Evolutionary conservation across 1,140 invertebrate species (phyloP).

Genomic region (Zaprionus ornatus): DNA sequence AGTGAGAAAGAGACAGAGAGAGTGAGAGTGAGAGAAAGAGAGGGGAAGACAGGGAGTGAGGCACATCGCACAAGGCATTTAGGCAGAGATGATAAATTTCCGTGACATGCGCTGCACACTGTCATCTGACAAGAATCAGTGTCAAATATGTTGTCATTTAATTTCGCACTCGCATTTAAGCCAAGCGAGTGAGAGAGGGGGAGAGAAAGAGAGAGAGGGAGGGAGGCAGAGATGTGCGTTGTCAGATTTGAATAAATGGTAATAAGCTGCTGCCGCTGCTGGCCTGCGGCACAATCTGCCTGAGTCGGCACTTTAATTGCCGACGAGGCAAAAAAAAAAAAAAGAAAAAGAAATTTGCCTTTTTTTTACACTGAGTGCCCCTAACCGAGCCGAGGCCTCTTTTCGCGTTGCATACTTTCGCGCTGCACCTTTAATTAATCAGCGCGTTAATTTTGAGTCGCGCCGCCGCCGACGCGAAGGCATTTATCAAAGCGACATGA

Average conservation of each 20-base stretch:
- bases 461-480: conserved; percentile 28
- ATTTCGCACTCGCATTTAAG: conserved; percentile 70
- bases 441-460: conserved; percentile 46
- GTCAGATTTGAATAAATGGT: conserved; percentile 78
- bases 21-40: neutral
- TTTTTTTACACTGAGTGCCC: conserved; percentile 57
- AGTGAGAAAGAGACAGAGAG: neutral
- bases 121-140: conserved; percentile 80
- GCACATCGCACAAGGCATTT: conserved; percentile 45
- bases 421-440: conserved; percentile 73
- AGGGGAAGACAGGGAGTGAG: neutral
- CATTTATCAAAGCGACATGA: conserved; percentile 77
- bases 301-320: conserved; percentile 61
- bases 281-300: conserved; percentile 33
- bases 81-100: conserved; percentile 77
- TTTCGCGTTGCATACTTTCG: conserved; percentile 45
- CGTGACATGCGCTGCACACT: conserved; percentile 64
- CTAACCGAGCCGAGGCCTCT: neutral
- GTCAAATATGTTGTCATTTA: conserved; percentile 83
- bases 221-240: conserved; percentile 15
- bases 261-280: conserved; percentile 57
- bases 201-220: neutral
- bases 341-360: neutral
- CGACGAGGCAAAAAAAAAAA: conserved; percentile 54
- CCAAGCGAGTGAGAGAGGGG: neutral